Percentiles rank a stretch among this genome's conserved stretches.
Evolutionary conservation across 2,797 vertebrate genomes (phyloP).

Genomic region (Sebastes glaucus): DNA sequence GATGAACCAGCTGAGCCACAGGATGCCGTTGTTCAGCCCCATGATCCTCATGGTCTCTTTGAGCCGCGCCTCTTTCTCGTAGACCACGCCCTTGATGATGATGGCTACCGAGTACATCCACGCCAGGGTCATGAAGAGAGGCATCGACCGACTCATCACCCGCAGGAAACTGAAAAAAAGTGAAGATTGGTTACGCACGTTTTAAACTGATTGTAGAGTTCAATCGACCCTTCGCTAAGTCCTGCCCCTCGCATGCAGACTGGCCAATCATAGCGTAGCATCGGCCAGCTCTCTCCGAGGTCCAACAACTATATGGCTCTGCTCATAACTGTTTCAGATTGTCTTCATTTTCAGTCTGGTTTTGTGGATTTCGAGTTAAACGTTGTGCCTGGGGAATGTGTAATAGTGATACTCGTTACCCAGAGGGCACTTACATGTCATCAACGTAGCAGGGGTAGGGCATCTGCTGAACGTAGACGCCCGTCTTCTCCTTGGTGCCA

Average conservation of each 20-base stretch:
- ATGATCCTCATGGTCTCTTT: slow-evolving; percentile 99
- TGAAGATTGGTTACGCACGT: fast-evolving
- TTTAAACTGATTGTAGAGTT: not conserved
- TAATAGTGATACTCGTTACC: no score
- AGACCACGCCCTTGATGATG: slow-evolving; percentile 97
- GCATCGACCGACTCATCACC: slow-evolving; percentile 97
- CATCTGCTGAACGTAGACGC: slow-evolving; percentile 98
- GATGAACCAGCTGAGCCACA: slow-evolving; percentile 99
- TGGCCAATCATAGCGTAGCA: no score
- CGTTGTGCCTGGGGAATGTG: no score
- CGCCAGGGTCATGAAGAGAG: slow-evolving; percentile 97
- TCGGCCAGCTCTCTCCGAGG: no score
- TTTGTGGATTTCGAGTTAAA: no score
- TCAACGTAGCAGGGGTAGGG: slow-evolving; percentile 98
- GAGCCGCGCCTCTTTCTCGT: slow-evolving; percentile 96
- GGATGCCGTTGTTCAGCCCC: slow-evolving; percentile 92
- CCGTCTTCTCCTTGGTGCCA: slow-evolving; percentile 88
- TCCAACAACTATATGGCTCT: no score
- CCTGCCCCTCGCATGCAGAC: no score
- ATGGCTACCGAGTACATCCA: slow-evolving; percentile 99
- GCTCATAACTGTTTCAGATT: no score
- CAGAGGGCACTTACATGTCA: slow-evolving; percentile 88
- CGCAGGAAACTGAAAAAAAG: slow-evolving; percentile 87
- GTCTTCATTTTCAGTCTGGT: no score
- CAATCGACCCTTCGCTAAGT: no score